A percentile compares a stretch with the other conserved stretches of the same genome.
These are phyloP conservation scores for Siniperca obscura DNA, from an alignment of 2,797 vertebrate species.

Conservation along the genomic window DNA sequence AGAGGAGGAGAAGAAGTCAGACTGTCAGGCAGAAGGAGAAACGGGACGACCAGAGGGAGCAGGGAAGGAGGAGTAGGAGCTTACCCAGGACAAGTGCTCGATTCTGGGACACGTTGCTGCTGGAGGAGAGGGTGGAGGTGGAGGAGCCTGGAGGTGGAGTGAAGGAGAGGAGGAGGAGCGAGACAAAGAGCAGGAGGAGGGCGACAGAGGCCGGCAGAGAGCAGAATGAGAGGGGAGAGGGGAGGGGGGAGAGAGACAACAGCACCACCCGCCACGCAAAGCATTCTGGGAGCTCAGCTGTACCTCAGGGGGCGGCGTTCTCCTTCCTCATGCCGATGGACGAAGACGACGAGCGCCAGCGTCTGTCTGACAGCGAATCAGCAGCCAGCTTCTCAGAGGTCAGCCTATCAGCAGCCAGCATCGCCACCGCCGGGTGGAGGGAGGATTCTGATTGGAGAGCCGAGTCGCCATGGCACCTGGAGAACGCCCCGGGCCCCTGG, in stretches of 20 bases:
- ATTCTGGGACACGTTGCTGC: constrained; percentile 28
- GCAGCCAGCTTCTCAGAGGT: constrained; percentile 67
- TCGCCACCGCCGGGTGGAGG: constrained; percentile 48
- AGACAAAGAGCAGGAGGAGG: constrained; percentile 40
- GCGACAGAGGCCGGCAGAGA: constrained; percentile 8
- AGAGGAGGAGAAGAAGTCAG: constrained; percentile 46
- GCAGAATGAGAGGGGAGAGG: constrained; percentile 5
- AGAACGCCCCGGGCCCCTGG: constrained; percentile 70
- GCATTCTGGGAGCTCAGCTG: constrained; percentile 44
- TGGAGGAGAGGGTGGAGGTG: constrained; percentile 24
- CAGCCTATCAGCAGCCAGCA: constrained; percentile 75
- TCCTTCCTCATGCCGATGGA: constrained; percentile 81
- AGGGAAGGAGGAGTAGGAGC: constrained; percentile 58
- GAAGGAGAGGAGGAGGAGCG: constrained; percentile 43
- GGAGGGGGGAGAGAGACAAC: not conserved
- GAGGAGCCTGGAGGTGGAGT: constrained; percentile 28
- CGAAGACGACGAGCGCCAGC: constrained; percentile 16
- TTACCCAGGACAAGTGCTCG: constrained; percentile 46
- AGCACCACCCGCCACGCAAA: constrained; percentile 14
- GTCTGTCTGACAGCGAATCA: constrained; percentile 68
- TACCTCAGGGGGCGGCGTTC: constrained; percentile 60
- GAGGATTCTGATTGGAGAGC: constrained; percentile 54
- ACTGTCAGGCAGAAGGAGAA: constrained; percentile 54
- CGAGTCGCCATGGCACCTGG: not conserved
- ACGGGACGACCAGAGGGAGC: constrained; percentile 33